Conservation (phyloP, 2,113 vertebrate species). For the Phycodurus eques region DNA sequence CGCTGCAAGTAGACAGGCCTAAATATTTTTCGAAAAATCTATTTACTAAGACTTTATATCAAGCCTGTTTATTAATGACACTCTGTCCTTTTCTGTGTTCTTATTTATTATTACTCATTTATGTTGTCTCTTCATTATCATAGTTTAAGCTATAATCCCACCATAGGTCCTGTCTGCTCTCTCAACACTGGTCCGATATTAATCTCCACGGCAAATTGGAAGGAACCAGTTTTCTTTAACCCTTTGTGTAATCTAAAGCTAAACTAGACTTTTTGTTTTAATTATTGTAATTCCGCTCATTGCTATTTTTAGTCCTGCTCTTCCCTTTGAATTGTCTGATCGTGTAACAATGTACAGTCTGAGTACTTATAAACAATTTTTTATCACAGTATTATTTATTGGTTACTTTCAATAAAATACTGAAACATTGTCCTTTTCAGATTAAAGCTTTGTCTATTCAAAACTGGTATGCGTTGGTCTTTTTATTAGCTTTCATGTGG, state of each 20-base stretch:
- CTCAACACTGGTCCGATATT: constrained; percentile 52
- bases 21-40: constrained; percentile 38
- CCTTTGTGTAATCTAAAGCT: constrained; percentile 69
- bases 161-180: constrained; percentile 13
- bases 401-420: constrained; percentile 99
- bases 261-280: constrained; percentile 53
- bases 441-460: constrained; percentile 51
- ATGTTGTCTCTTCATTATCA: constrained; percentile 32
- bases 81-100: constrained; percentile 32
- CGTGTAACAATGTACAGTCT: constrained; percentile 98
- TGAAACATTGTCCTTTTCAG: constrained; percentile 95
- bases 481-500: not conserved
- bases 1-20: constrained; percentile 39
- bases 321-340: constrained; percentile 79
- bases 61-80: constrained; percentile 79
- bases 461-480: not conserved
- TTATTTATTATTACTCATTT: constrained; percentile 66
- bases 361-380: constrained; percentile 94
- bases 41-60: constrained; percentile 71
- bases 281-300: constrained; percentile 65
- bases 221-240: constrained; percentile 53
- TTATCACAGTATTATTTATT: constrained; percentile 99
- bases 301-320: constrained; percentile 75
- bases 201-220: constrained; percentile 10
- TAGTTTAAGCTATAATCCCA: constrained; percentile 54